Conservation (phyloP, 2,888 invertebrate genomes). For the Xestia sexstrigata region DNA sequence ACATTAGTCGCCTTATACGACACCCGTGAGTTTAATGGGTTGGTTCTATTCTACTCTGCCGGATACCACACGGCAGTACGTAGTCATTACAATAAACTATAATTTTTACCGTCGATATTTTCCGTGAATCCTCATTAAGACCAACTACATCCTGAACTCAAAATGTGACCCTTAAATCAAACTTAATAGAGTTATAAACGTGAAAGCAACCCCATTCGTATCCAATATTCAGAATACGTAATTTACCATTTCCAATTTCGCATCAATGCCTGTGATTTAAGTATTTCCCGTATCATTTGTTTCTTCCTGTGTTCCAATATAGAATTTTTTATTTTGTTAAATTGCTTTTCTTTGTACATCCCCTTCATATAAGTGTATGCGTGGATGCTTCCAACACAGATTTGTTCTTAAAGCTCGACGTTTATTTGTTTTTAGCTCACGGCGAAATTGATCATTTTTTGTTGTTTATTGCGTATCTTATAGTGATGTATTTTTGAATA, state of each 20-base stretch:
- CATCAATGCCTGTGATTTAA: conserved; percentile 88
- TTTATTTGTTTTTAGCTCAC: conserved; percentile 87
- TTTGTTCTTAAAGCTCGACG: conserved; percentile 88
- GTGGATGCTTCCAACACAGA: conserved; percentile 82
- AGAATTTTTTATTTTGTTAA: conserved; percentile 89
- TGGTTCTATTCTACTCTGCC: too few species aligned
- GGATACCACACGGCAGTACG: too few species aligned
- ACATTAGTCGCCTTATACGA: too few species aligned
- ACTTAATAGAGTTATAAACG: conserved; percentile 55
- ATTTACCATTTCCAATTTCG: conserved; percentile 82
- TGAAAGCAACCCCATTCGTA: conserved; percentile 44
- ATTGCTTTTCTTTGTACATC: conserved; percentile 89
- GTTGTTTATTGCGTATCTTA: conserved; percentile 54
- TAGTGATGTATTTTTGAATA: conserved; percentile 53
- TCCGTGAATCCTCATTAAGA: conserved; percentile 34
- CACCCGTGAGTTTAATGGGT: too few species aligned
- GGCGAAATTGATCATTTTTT: conserved; percentile 84
- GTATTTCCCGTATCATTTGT: conserved; percentile 89
- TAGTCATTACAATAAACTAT: background rate
- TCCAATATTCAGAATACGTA: conserved; percentile 67
- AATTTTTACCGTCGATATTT: background rate
- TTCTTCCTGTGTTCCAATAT: conserved; percentile 83
- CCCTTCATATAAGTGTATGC: conserved; percentile 85
- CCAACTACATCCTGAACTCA: background rate
- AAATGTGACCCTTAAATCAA: conserved; percentile 57